Conservation (phyloP, 2,113 vertebrate species). For the Myrmecophaga tridactyla region DNA sequence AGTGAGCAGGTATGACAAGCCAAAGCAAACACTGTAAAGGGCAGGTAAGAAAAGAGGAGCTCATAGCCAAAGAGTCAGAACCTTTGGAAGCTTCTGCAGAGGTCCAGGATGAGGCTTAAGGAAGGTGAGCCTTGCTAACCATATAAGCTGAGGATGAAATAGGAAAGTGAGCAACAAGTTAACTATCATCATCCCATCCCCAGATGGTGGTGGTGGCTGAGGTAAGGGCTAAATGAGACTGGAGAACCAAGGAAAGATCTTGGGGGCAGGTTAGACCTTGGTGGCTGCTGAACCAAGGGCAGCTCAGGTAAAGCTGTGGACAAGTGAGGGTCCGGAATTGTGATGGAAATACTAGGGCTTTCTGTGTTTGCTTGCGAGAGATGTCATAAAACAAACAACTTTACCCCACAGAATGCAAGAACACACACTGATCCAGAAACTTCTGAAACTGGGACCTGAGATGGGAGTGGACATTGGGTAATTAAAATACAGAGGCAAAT, state of each 20-base stretch:
- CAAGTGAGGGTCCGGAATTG: fast-evolving
- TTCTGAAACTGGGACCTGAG: neutral
- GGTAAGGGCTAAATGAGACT: neutral
- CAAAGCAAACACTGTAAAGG: neutral
- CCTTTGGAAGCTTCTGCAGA: neutral
- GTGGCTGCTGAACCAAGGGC: no score
- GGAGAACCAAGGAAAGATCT: neutral
- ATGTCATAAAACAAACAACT: neutral
- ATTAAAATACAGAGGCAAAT: neutral
- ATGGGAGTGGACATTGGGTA: neutral
- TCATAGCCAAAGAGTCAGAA: neutral
- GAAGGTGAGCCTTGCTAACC: neutral
- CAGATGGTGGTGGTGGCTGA: fast-evolving
- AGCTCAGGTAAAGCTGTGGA: neutral
- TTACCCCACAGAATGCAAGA: neutral
- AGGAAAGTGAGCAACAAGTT: neutral
- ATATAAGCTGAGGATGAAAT: neutral
- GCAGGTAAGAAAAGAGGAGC: neutral
- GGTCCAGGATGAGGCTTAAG: neutral
- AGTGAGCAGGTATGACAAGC: neutral
- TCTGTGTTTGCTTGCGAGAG: neutral
- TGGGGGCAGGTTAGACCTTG: neutral
- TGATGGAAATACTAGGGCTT: neutral
- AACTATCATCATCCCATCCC: neutral
- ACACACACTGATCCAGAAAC: neutral